Percentiles rank a stretch among this genome's conserved stretches.
These are phyloP conservation scores for Amphiprion percula DNA, from an alignment of 2,113 vertebrate species.

Conservation along the genomic window DNA sequence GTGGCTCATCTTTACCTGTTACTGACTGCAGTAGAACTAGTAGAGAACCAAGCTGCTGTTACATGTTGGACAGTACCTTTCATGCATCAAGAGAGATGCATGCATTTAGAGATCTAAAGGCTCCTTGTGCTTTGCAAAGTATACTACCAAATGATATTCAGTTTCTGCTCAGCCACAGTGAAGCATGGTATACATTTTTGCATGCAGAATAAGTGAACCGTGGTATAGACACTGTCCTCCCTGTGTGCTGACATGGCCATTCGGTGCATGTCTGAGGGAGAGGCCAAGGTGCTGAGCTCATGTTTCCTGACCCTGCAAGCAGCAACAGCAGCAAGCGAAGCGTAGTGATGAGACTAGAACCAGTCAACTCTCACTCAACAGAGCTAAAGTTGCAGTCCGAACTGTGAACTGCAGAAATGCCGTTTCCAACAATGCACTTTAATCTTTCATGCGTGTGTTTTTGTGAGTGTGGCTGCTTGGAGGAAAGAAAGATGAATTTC, in stretches of 20 bases:
- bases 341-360: conserved; percentile 44
- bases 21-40: conserved; percentile 50
- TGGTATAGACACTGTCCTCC: conserved; percentile 39
- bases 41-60: conserved; percentile 5
- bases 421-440: conserved; percentile 26
- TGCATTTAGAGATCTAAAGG: not conserved
- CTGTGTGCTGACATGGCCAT: conserved; percentile 67
- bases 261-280: conserved; percentile 61
- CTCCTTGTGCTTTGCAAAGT: not conserved
- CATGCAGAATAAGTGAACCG: conserved; percentile 41
- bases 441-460: conserved; percentile 17
- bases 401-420: not conserved
- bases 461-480: conserved; percentile 2
- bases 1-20: conserved; percentile 50
- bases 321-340: conserved; percentile 41
- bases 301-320: conserved; percentile 64
- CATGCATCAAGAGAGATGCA: not conserved
- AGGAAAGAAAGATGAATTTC: conserved; percentile 6
- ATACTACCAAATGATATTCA: not conserved
- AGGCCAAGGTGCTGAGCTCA: conserved; percentile 73
- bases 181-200: conserved; percentile 36
- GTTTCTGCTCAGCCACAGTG: not conserved
- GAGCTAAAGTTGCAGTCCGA: not conserved
- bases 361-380: conserved; percentile 11
- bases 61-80: not conserved